Evolutionary conservation across 2,113 vertebrate species (phyloP).

Genomic region (Dendrocopos noguchii): DNA sequence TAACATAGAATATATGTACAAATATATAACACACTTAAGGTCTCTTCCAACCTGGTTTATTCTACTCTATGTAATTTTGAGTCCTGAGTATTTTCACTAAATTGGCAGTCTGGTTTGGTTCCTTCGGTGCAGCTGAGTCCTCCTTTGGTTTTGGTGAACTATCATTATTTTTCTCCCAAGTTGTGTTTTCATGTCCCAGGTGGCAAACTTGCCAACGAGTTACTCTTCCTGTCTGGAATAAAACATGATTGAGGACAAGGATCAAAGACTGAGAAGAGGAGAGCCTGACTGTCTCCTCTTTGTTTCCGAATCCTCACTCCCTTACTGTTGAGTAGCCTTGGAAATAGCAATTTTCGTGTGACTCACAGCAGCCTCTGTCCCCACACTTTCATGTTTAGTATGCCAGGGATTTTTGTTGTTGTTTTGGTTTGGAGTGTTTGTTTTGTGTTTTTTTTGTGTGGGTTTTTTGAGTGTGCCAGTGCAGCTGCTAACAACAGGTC

Average conservation of each 20-base stretch:
- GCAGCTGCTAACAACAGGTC: not conserved
- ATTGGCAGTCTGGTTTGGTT: not conserved
- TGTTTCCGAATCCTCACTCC: not conserved
- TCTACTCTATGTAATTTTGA: not conserved
- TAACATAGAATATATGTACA: not conserved
- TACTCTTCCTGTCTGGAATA: not conserved
- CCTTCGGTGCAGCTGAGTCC: not conserved
- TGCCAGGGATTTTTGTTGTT: not conserved
- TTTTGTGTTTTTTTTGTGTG: not conserved
- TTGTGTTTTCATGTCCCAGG: not conserved
- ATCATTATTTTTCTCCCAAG: not conserved
- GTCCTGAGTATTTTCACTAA: not conserved
- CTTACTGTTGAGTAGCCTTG: not conserved
- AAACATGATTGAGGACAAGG: not conserved
- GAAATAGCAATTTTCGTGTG: not conserved
- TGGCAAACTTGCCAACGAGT: rapidly evolving
- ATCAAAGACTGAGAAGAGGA: rapidly evolving
- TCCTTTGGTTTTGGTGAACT: not conserved
- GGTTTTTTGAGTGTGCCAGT: not conserved
- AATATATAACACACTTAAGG: no score
- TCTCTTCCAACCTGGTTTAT: no score
- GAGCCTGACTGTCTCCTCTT: not conserved
- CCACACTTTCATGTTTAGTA: not conserved
- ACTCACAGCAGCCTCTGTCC: not conserved
- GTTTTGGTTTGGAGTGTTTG: no score